Evolutionary conservation across 2,888 invertebrate species (phyloP).

Genomic region (Sarcophaga carnaria): DNA sequence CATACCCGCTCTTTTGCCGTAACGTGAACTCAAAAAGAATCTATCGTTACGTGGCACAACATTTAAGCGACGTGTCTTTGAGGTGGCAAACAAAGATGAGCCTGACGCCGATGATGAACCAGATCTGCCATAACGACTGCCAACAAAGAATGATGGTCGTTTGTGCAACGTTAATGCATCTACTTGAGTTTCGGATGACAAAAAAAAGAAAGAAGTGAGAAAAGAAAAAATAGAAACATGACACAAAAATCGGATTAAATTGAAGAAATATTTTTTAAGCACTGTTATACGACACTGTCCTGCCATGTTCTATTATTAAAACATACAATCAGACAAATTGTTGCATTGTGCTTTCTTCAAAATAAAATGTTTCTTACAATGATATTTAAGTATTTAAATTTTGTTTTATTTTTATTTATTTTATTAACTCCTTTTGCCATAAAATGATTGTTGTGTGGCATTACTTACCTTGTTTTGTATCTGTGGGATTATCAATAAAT

Average conservation of each 20-base stretch:
- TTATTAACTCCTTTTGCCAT: no score
- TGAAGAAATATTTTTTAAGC: not conserved
- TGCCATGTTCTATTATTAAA: not conserved
- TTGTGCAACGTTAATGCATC: slow-evolving; percentile 74
- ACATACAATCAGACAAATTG: not conserved
- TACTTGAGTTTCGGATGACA: slow-evolving; percentile 38
- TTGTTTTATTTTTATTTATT: not conserved
- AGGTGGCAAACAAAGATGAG: slow-evolving; percentile 72
- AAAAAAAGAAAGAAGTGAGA: slow-evolving; percentile 28
- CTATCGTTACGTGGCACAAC: slow-evolving; percentile 81
- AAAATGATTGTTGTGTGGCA: no score
- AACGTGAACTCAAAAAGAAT: slow-evolving; percentile 81
- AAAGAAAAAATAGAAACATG: not conserved
- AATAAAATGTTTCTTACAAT: not conserved
- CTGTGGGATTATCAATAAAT: slow-evolving; percentile 72
- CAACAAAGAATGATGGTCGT: slow-evolving; percentile 82
- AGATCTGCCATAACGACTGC: slow-evolving; percentile 82
- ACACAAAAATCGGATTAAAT: not conserved
- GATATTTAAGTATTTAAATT: not conserved
- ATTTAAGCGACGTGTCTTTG: slow-evolving; percentile 78
- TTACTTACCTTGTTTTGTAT: slow-evolving; percentile 69
- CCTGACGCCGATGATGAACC: slow-evolving; percentile 57
- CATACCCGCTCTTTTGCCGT: slow-evolving; percentile 79
- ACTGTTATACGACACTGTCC: not conserved
- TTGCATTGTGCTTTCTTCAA: not conserved